Evolutionary conservation across 1,140 invertebrate species (phyloP), one percentile per base, ranked within the genome.

Genomic region (Trypoxylus dichotomus): DNA sequence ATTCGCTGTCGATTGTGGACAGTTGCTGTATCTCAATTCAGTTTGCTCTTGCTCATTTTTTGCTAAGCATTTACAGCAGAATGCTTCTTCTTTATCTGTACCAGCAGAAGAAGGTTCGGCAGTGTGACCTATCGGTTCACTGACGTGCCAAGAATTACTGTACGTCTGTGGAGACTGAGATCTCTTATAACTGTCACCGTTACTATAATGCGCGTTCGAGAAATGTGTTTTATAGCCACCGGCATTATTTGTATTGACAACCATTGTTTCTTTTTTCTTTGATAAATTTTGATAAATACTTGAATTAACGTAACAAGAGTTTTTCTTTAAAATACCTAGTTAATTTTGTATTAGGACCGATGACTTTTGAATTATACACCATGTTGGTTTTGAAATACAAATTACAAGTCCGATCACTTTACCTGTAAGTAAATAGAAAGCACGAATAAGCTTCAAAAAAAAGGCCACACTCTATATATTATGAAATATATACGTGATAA

Each of bases 1-100:
- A 74, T 78, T 83, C 1, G 82, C 76, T 15, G 82, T 78, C 54
- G 80, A 79, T 47, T 80, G 82, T 43, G 78, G 80, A 63, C 79
- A 75, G 77, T 80, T 79, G 71, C 79, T 82, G 79, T 80, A 81
- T 68, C 80, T 79, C 79, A 82, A 79, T 58, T 29, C 32, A 1
- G 74, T 19, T 73, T 78, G 78, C 24, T 41, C 58, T 54, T 78
- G 68, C 11, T 71, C 74, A 75, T 27, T 76, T 71, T 77, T 75
- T 27, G 76, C 63, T 76, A 78, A 79, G 42, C 79, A 80, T 63
- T 75, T 73, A 29, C 79, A 80, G 41, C 75, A 79, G 42, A 76
- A 42, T 25, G 29, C 60, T 32, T 78, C 25, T 71, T 78, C 77
- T 78, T 75, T 74, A 74, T 75, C 73, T 21, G 73, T 63, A 37